phyloP scores from a whole-genome alignment of 2,113 vertebrate species.

The Oreocharis arfaki region DNA sequence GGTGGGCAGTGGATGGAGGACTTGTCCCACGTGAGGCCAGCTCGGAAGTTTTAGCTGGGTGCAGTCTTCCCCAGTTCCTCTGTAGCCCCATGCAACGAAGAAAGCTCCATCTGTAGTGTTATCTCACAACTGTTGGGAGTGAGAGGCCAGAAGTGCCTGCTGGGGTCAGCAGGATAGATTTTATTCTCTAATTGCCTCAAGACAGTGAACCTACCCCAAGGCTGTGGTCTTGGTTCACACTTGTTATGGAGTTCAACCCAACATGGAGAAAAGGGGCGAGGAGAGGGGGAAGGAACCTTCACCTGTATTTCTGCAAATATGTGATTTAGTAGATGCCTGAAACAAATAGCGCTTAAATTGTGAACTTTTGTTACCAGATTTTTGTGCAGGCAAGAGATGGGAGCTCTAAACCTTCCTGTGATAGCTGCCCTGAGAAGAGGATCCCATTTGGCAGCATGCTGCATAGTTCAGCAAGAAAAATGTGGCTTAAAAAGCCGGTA shows the following conservation, averaged over 20 bases:
- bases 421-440: background rate
- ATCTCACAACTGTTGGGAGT: fast-evolving
- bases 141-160: background rate
- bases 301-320: background rate
- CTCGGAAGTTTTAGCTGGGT: background rate
- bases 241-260: background rate
- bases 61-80: background rate
- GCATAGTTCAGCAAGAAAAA: background rate
- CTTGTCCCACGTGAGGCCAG: background rate
- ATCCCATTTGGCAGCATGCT: background rate
- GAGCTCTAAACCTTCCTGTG: background rate
- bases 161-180: fast-evolving
- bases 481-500: background rate
- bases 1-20: background rate
- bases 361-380: background rate
- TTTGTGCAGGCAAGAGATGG: background rate
- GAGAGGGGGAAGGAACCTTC: background rate
- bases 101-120: background rate
- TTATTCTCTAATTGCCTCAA: fast-evolving
- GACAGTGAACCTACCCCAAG: background rate
- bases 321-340: background rate
- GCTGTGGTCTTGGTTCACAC: background rate
- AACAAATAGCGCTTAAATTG: background rate
- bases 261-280: background rate
- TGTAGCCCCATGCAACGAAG: background rate